Percentiles rank a stretch among this genome's conserved stretches.
phyloP scores from a whole-genome alignment of 2,113 vertebrate genomes.

The Columbina picui region DNA sequence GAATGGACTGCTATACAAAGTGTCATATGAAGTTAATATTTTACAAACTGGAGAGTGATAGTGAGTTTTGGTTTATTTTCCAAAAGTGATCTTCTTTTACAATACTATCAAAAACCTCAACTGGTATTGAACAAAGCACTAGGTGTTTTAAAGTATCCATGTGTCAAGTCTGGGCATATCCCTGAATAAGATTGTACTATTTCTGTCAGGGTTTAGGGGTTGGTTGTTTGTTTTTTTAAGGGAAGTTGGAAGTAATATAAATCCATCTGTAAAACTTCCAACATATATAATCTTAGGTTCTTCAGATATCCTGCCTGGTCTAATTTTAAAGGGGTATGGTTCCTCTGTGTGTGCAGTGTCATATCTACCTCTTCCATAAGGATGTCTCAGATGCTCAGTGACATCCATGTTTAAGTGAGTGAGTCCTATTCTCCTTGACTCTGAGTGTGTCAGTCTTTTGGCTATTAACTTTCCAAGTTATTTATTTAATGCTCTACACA shows the following conservation, averaged over 20 bases:
- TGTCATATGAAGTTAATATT: neutral
- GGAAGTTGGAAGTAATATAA: neutral
- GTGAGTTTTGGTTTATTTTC: neutral
- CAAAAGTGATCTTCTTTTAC: neutral
- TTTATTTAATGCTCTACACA: neutral
- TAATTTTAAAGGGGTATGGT: accelerated
- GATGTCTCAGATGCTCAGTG: neutral
- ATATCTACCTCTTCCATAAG: neutral
- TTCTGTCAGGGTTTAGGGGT: neutral
- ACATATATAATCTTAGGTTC: neutral
- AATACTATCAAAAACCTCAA: neutral
- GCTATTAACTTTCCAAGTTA: neutral
- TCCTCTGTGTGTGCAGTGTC: neutral
- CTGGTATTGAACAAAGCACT: neutral
- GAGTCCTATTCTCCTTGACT: neutral
- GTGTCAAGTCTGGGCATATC: neutral
- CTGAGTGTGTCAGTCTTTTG: neutral
- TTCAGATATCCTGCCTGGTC: neutral
- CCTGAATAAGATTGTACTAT: neutral
- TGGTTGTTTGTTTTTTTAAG: neutral
- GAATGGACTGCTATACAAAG: neutral
- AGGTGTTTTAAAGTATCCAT: neutral
- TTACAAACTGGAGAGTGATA: neutral
- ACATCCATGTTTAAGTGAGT: neutral
- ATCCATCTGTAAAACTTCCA: neutral